A percentile compares a stretch with the other conserved stretches of the same genome.
Conservation (phyloP, 2,888 invertebrate species). For the Drosophila neoperkinsi region DNA sequence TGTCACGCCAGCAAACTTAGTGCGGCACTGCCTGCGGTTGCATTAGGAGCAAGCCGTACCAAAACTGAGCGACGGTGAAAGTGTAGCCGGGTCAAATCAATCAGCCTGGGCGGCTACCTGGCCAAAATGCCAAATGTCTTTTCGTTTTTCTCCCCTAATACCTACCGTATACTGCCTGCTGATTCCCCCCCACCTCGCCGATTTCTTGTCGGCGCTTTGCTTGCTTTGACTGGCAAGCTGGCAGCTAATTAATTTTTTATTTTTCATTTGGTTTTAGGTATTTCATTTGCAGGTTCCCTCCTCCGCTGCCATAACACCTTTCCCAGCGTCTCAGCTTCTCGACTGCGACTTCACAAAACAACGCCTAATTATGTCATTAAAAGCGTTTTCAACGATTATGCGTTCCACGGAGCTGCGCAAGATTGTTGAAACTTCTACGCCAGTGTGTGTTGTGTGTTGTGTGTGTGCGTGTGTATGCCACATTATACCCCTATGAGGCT, state of each 20-base stretch:
- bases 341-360: slow-evolving; percentile 38
- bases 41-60: slow-evolving; percentile 41
- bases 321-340: slow-evolving; percentile 24
- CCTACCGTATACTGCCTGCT: neutral
- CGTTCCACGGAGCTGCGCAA: slow-evolving; percentile 33
- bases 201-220: slow-evolving; percentile 1
- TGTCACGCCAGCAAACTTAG: slow-evolving; percentile 34
- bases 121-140: slow-evolving; percentile 56
- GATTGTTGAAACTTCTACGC: neutral
- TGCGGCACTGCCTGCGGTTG: slow-evolving; percentile 37
- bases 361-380: slow-evolving; percentile 78
- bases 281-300: neutral
- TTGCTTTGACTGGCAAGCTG: slow-evolving; percentile 43
- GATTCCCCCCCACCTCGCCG: neutral
- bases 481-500: neutral
- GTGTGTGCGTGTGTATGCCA: neutral
- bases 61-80: slow-evolving; percentile 46
- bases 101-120: slow-evolving; percentile 76
- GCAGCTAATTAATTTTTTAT: slow-evolving; percentile 60
- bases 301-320: slow-evolving; percentile 42
- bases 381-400: slow-evolving; percentile 54
- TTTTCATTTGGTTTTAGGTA: slow-evolving; percentile 20
- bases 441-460: slow-evolving; percentile 1
- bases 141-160: slow-evolving; percentile 23
- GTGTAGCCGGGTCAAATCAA: slow-evolving; percentile 73